Conservation (phyloP, 2,113 vertebrate species). For the Chauna torquata region DNA sequence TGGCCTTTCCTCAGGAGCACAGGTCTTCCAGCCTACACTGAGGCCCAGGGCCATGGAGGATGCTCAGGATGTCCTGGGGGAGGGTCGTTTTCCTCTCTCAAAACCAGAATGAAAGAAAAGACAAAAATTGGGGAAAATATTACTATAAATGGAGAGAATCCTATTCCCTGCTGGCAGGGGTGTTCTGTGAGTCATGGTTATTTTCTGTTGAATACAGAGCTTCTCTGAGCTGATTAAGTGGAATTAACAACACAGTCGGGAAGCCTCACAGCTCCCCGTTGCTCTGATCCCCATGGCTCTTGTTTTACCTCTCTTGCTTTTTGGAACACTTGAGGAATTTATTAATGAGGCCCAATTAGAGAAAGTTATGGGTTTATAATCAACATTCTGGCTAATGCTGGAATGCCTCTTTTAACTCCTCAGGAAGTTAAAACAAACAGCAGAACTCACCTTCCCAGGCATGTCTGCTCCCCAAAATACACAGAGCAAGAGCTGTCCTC, state of each 20-base stretch:
- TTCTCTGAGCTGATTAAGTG: constrained; percentile 72
- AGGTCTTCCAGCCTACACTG: neutral
- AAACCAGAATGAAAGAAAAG: neutral
- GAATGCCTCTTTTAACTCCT: constrained; percentile 21
- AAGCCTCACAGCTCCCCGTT: constrained; percentile 60
- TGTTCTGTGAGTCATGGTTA: constrained; percentile 44
- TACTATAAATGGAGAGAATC: constrained; percentile 54
- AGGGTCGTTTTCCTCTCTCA: neutral
- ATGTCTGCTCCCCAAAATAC: neutral
- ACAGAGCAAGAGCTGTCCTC: neutral
- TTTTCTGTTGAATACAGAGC: constrained; percentile 46
- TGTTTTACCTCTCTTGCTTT: constrained; percentile 65
- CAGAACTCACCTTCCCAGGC: neutral
- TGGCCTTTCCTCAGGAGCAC: neutral
- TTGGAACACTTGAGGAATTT: constrained; percentile 74
- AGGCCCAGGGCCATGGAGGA: neutral
- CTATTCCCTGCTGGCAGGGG: neutral
- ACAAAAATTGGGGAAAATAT: neutral
- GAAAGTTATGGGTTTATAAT: constrained; percentile 64
- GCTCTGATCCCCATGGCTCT: constrained; percentile 62
- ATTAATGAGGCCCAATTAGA: constrained; percentile 79
- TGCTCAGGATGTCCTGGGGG: neutral
- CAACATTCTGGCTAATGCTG: constrained; percentile 32
- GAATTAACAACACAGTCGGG: constrained; percentile 66
- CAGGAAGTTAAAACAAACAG: neutral